Conservation (phyloP, 2,113 vertebrate genomes). For the Fukomys damarensis region DNA sequence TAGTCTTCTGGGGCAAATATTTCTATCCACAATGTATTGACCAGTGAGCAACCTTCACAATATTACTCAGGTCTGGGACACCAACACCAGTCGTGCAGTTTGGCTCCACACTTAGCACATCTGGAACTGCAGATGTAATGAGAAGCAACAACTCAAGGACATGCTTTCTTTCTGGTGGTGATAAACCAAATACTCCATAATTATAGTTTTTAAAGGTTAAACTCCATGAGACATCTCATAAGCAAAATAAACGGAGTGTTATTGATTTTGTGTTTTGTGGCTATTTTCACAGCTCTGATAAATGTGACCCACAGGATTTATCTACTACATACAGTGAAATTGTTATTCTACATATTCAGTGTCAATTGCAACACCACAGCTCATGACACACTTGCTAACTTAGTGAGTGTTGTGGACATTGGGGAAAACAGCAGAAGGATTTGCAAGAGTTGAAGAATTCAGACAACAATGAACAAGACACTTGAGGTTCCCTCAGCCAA, state of each 20-base stretch:
- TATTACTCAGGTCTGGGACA: neutral
- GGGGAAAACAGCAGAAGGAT: conserved; percentile 65
- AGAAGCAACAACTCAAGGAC: conserved; percentile 43
- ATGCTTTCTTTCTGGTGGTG: neutral
- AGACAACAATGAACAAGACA: neutral
- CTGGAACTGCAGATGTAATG: conserved; percentile 49
- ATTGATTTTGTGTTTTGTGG: conserved; percentile 44
- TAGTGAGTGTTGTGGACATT: conserved; percentile 26
- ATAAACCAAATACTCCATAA: neutral
- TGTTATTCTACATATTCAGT: conserved; percentile 39
- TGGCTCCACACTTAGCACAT: neutral
- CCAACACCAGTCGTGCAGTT: neutral
- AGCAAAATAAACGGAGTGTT: conserved; percentile 65
- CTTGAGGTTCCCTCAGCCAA: neutral
- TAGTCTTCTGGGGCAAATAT: neutral
- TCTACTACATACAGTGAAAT: conserved; percentile 49
- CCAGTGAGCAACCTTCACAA: neutral
- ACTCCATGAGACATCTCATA: conserved; percentile 1
- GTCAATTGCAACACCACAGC: conserved; percentile 20
- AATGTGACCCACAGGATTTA: conserved; percentile 60
- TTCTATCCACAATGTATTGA: neutral
- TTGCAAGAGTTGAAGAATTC: conserved; percentile 50
- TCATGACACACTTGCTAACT: conserved; percentile 46
- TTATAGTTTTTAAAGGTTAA: conserved; percentile 36
- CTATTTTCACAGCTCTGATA: conserved; percentile 63